Conservation (phyloP, 2,888 invertebrate genomes). For the Pasiphila rectangulata region DNA sequence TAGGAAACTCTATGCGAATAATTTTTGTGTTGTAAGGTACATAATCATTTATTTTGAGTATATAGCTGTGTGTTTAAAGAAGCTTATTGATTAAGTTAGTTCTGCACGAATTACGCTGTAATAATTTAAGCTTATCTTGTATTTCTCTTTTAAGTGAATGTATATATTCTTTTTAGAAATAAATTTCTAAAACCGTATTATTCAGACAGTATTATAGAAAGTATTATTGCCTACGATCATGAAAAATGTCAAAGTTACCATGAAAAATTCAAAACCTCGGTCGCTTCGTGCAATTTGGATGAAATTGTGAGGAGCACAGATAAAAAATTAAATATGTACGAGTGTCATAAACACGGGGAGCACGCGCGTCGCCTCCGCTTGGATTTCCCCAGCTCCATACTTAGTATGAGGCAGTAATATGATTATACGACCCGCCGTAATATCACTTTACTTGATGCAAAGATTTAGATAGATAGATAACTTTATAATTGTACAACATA, state of each 20-base stretch:
- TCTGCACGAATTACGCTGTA: too few relatives aligned
- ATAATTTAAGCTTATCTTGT: too few relatives aligned
- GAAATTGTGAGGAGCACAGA: slow-evolving; percentile 36
- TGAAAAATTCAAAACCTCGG: slow-evolving; percentile 17
- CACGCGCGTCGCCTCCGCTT: slow-evolving; percentile 41
- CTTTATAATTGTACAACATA: not conserved
- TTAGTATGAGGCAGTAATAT: not conserved
- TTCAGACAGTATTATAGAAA: too few relatives aligned
- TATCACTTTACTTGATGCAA: not conserved
- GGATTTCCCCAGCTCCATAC: slow-evolving; percentile 42
- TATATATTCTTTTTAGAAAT: too few relatives aligned
- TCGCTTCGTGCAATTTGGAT: slow-evolving; percentile 6
- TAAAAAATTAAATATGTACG: slow-evolving; percentile 46
- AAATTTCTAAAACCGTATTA: too few relatives aligned
- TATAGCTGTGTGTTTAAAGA: too few relatives aligned
- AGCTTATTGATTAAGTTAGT: too few relatives aligned
- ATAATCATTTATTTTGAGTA: too few relatives aligned
- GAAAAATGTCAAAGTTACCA: slow-evolving; percentile 1
- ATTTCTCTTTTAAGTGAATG: too few relatives aligned
- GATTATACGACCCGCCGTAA: not conserved
- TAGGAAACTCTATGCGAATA: too few relatives aligned
- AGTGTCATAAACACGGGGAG: slow-evolving; percentile 38
- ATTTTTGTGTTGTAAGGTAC: too few relatives aligned
- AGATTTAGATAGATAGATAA: not conserved
- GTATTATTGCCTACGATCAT: too few relatives aligned